Evolutionary conservation across 2,888 invertebrate species (phyloP), one percentile per base, ranked within the genome.

Genomic region (Synanthedon andrenaeformis): DNA sequence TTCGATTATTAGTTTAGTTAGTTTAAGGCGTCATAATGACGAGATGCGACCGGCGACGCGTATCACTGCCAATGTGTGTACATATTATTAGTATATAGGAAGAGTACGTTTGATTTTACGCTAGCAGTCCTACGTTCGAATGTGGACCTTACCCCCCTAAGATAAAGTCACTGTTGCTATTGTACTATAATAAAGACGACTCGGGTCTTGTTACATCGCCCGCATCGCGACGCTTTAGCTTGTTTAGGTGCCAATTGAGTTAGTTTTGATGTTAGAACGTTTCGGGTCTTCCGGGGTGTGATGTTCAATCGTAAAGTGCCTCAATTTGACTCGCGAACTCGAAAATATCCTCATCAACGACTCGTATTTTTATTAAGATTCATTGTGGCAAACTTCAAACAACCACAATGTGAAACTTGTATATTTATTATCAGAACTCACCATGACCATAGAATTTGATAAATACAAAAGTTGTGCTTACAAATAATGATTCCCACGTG

Each of bases 41-140:
- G 64, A 51, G 54, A 64, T 62, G 69, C 82, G 82, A 85, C 85
- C 86, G 82, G 86, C 84, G 79, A 76, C 67, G 67, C 68, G 72
- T 69, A 74, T 71, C 85, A 86, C 85, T 86, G 86, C 85, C 86
- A 80, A 79, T 66, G 55, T 82, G 55, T 82, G 83, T 85, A 84
- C 64, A 84, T 83, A 83, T 35, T 35, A 69, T 49, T 80, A 77
- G 67, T 41, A 56, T 41, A 56, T 59, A 61, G 35, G 35, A 35
- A 41, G 2, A 17, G 19, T 19, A 19, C 10, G 23, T 49, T 49
- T 51, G 41, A 41, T 51, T 49, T 45, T 12, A 35, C 5, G 23
- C 23, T 23, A 23, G 23, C 23, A 3, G 23, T 23, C 23, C 23
- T 3, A 23, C 35, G 2, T 35, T 10, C 35, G 35, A 35, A 10